These are phyloP conservation scores for Pitta sordida DNA, from an alignment of 2,113 vertebrate species.

Conservation along the genomic window DNA sequence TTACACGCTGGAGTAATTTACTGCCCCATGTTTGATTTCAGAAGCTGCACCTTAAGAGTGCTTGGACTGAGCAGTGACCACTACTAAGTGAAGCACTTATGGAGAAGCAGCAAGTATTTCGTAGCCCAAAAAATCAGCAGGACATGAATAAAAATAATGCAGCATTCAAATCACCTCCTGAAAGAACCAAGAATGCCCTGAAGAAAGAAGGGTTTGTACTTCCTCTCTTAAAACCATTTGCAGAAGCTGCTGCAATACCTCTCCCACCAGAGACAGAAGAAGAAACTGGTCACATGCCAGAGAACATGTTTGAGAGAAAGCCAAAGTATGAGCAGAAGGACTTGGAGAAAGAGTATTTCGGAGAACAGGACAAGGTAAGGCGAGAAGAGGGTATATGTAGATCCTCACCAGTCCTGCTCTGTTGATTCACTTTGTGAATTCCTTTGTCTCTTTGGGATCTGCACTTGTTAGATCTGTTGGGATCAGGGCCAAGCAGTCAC, in stretches of 20 bases:
- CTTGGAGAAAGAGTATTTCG: fast-evolving
- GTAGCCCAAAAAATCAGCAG: not conserved
- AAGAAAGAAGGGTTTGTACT: fast-evolving
- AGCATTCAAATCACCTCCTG: fast-evolving
- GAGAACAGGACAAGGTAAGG: not conserved
- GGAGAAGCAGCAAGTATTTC: fast-evolving
- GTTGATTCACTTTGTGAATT: not conserved
- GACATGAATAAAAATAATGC: not conserved
- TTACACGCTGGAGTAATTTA: not conserved
- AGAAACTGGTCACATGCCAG: fast-evolving
- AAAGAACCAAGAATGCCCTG: fast-evolving
- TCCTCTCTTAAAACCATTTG: fast-evolving
- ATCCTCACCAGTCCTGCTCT: not conserved
- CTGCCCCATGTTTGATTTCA: not conserved
- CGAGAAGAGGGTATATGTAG: not conserved
- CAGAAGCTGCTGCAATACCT: not conserved
- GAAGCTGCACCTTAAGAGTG: not conserved
- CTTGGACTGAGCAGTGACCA: not conserved
- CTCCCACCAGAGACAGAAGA: not conserved
- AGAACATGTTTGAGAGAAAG: fast-evolving
- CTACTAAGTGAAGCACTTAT: not conserved
- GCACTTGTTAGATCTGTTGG: not conserved
- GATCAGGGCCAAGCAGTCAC: not conserved
- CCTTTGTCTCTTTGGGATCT: not conserved
- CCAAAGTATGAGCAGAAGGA: not conserved